A percentile compares a stretch with the other conserved stretches of the same genome.
These are phyloP conservation scores for Timema podura DNA, from an alignment of 2,888 invertebrate genomes.

Conservation along the genomic window DNA sequence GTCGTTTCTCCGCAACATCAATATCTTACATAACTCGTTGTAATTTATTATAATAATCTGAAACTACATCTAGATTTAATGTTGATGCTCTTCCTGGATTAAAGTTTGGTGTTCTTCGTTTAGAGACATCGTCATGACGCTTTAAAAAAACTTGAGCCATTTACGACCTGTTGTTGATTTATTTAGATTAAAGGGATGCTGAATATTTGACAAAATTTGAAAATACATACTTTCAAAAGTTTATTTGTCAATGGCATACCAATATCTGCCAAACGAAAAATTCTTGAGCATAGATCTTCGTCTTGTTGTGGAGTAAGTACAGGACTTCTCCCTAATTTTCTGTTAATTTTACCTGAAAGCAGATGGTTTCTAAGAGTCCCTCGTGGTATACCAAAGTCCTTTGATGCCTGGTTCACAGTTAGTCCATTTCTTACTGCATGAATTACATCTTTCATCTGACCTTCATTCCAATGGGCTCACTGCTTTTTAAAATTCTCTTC, in stretches of 20 bases:
- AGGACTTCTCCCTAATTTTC: not conserved
- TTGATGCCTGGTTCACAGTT: not conserved
- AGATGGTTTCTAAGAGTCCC: not conserved
- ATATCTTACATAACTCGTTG: not conserved
- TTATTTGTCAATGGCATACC: not conserved
- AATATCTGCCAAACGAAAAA: not conserved
- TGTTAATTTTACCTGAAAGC: not conserved
- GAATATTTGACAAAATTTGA: conserved; percentile 6
- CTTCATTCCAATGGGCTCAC: not conserved
- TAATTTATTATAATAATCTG: not conserved
- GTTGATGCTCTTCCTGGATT: not conserved
- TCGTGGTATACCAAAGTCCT: not conserved
- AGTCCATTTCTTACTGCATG: not conserved
- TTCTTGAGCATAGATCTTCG: not conserved
- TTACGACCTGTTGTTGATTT: not conserved
- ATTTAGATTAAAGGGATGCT: not conserved
- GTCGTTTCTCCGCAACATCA: not conserved
- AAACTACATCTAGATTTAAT: not conserved
- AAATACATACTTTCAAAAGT: not conserved
- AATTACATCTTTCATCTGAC: not conserved
- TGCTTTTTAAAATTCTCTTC: too few relatives aligned
- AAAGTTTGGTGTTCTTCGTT: not conserved
- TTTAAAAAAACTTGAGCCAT: not conserved
- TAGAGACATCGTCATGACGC: not conserved
- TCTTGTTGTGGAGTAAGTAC: conserved; percentile 2